Base-by-base conservation (phyloP, 2,888 invertebrate genomes). In the Terebella lapidaria region DNA sequence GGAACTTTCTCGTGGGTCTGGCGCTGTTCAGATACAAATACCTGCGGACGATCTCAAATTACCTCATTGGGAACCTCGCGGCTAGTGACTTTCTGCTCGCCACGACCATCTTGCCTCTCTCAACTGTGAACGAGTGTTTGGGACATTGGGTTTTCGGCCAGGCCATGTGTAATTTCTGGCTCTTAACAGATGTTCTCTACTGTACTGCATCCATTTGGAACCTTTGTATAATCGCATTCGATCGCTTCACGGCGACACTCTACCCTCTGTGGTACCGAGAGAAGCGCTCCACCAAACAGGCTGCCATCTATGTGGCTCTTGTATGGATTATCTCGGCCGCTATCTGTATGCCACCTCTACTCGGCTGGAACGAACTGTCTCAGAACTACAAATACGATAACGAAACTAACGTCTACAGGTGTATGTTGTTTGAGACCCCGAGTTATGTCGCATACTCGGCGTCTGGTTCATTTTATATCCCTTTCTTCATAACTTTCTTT, bases 191-290 rank as follows among this genome's bases (percentile, higher is more conserved):
- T 65, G 80, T 80, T 1, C 69, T 81, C 20, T 78, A 76, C 66
- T 81, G 80, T 67, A 81, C 80, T 2, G 81, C 81, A 2, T 80
- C 80, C 18, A 78, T 81, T 25, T 81, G 81, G 81, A 77, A 78
- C 46, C 68, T 81, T 25, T 77, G 77, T 61, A 76, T 78, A 26
- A 79, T 81, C 25, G 80, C 80, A 2, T 73, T 79, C 15, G 81
- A 81, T 64, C 71, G 81, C 1, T 81, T 77, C 65, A 76, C 79
- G 2, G 81, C 81, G 2, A 81, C 81, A 1, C 72, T 77, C n/a
- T 79, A 79, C 60, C 81, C 81, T 1, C 27, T 62, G 24, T 62
- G 62, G 62, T 81, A 81, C 64, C 72, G 76, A 45, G 78, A 77
- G 59, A 72, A 76, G 58, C 69, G 74, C 28, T 74, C 75, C 1